Evolutionary conservation across 2,888 invertebrate genomes (phyloP), one percentile per base, ranked within the genome.

Genomic region (Dermolepida albohirtum): DNA sequence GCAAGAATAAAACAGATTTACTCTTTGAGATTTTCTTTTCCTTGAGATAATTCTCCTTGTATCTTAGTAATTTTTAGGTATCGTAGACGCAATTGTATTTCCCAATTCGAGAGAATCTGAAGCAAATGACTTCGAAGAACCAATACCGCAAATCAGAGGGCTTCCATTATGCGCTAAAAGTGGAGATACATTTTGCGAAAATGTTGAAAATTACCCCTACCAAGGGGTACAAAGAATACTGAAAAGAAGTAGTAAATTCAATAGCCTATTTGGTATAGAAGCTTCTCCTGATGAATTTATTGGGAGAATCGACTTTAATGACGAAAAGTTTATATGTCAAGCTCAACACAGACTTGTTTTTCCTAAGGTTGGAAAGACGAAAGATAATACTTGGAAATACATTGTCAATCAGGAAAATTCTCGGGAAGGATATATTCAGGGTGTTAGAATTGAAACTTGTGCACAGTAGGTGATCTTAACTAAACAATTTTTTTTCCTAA

Each of bases 401-500:
- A 88, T 94, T 17, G 84, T 93, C 1, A 92, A 94, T 78, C 87
- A 87, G 16, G 86, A 87, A 0, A 81, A 87, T 1, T 89, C 88
- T 52, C 29, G 44, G 5, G 79, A 79, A 11, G 77, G 77, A 11
- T 81, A 78, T 69, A 84, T 88, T 11, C 95, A 95, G 81, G 91
- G 90, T 14, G 88, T 93, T 50, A 86, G 89, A 50, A 87, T 92
- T 0, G 93, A 94, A 81, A 86, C 87, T 70, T 95, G 95, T 85
- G 71, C 80, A 14, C 55, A 69, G 92, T 92, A 82, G 88, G 89
- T 87, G n/a, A n/a, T n/a, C n/a, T n/a, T n/a, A n/a, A n/a, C n/a
- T n/a, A n/a, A n/a, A n/a, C n/a, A n/a, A n/a, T n/a, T n/a, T n/a
- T n/a, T n/a, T n/a, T n/a, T n/a, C n/a, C n/a, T n/a, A n/a, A n/a